Percentiles rank a stretch among this genome's conserved stretches.
phyloP scores from a whole-genome alignment of 2,113 vertebrate genomes.

The Daboia siamensis region DNA sequence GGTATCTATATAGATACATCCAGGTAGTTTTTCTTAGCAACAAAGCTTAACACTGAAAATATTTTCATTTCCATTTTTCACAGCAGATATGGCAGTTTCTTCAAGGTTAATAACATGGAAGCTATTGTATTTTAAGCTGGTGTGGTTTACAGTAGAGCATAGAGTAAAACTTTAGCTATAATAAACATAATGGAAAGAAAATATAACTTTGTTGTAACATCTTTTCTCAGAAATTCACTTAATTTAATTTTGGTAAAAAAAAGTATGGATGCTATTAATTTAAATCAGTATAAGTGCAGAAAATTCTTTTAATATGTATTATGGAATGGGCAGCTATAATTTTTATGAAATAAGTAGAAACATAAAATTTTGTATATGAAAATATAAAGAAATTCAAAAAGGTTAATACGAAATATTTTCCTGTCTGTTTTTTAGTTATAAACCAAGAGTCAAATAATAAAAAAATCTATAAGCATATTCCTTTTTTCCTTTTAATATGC shows the following conservation, averaged over 20 bases:
- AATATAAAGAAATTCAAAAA: background rate
- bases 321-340: background rate
- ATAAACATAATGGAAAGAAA: background rate
- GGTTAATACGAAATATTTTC: background rate
- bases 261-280: background rate
- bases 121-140: background rate
- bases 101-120: background rate
- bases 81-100: background rate
- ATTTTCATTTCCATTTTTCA: background rate
- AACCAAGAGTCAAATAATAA: background rate
- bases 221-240: slow-evolving; percentile 3
- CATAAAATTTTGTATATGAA: background rate
- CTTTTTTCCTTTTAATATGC: background rate
- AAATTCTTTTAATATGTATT: background rate
- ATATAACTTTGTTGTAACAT: background rate
- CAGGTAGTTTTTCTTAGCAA: background rate
- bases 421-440: background rate
- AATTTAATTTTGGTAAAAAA: background rate
- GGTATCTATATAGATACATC: background rate
- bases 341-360: background rate
- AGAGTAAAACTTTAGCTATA: background rate
- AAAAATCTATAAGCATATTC: background rate
- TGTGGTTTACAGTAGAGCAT: background rate
- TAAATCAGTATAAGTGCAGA: background rate
- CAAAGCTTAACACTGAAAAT: background rate